These are phyloP conservation scores for Erithacus rubecula DNA, from an alignment of 2,797 vertebrate genomes.

Conservation along the genomic window DNA sequence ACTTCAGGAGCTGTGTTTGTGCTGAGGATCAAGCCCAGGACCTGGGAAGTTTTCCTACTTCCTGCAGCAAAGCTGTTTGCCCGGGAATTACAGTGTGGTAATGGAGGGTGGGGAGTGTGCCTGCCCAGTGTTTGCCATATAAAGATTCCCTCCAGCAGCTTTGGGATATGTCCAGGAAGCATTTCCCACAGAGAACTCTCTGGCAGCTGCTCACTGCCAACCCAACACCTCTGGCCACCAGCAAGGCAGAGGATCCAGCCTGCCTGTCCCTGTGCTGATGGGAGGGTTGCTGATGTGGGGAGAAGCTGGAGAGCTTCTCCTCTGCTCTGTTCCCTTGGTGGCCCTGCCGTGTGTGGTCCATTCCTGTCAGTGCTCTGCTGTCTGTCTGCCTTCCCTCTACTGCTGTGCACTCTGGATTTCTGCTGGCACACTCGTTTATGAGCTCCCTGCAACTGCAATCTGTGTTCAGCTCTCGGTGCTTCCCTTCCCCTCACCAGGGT, in stretches of 20 bases:
- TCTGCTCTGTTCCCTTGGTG: background rate
- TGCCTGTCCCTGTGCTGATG: background rate
- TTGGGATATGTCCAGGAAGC: background rate
- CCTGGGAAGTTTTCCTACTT: background rate
- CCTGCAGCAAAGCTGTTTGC: background rate
- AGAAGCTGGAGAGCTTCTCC: background rate
- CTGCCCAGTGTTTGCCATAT: accelerated
- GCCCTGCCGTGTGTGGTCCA: background rate
- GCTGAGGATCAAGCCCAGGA: background rate
- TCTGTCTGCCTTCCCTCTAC: background rate
- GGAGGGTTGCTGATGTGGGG: background rate
- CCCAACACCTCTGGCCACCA: background rate
- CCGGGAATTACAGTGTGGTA: background rate
- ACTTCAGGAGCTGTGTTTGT: background rate
- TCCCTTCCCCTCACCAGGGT: background rate
- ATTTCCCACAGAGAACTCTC: background rate
- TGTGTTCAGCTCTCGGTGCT: background rate
- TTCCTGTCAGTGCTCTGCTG: background rate
- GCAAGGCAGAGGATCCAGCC: background rate
- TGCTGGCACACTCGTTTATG: background rate
- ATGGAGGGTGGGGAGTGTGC: accelerated
- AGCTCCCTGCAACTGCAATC: background rate
- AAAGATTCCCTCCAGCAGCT: background rate
- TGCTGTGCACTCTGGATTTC: background rate
- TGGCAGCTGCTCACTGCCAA: background rate